Evolutionary conservation across 2,113 vertebrate species (phyloP).

Genomic region (Mesembrinibis cayennensis): DNA sequence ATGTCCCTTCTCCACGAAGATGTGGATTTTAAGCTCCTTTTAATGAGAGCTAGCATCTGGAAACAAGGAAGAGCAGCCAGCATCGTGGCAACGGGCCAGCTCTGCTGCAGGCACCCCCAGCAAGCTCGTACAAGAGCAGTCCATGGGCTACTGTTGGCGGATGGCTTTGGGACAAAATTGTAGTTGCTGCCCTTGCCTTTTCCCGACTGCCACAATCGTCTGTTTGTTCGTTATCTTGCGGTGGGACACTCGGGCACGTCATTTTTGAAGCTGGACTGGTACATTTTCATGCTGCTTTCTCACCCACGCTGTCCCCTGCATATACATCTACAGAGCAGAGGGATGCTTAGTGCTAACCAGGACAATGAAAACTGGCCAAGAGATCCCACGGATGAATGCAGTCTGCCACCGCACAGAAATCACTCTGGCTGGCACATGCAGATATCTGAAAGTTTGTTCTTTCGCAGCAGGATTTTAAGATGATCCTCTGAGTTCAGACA

Average conservation of each 20-base stretch:
- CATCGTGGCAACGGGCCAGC: neutral
- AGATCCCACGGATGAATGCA: conserved; percentile 11
- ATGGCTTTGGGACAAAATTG: neutral
- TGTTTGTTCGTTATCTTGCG: neutral
- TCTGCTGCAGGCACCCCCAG: neutral
- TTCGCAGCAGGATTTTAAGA: conserved; percentile 59
- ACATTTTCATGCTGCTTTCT: neutral
- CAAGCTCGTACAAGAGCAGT: neutral
- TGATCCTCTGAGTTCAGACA: conserved; percentile 65
- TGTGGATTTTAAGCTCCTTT: conserved; percentile 32
- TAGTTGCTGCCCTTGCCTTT: neutral
- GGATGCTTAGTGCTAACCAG: neutral
- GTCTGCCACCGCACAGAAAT: conserved; percentile 13
- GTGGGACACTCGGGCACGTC: rapidly evolving
- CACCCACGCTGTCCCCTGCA: neutral
- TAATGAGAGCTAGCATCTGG: conserved; percentile 53
- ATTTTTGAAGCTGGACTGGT: neutral
- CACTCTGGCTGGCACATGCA: conserved; percentile 14
- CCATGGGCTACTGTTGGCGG: neutral
- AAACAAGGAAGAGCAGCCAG: conserved; percentile 42
- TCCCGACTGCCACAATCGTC: neutral
- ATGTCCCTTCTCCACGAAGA: conserved; percentile 20
- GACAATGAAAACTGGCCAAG: conserved; percentile 27
- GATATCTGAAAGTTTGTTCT: conserved; percentile 52
- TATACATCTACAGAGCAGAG: neutral